Evolutionary conservation across 2,113 vertebrate species (phyloP), one percentile per base, ranked within the genome.

Genomic region (Potamarius usumacintae): DNA sequence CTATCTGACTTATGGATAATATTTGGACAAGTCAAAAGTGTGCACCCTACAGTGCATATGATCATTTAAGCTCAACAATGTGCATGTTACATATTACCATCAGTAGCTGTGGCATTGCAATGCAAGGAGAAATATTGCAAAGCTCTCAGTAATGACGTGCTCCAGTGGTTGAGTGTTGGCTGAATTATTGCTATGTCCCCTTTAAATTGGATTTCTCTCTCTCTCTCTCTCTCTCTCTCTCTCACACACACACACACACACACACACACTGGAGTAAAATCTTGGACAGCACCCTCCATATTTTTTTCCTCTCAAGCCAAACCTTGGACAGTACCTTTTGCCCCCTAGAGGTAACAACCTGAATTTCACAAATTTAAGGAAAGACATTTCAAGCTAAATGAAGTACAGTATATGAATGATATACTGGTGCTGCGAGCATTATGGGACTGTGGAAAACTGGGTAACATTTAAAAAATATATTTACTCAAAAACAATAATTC

Each of bases 151-250:
- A 89, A 89, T 69, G 72, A 89, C 82, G 81, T 53, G 85, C 87
- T 88, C 85, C 82, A 91, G 85, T 85, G 79, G 62, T 52, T 74
- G 83, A 91, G 90, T 85, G 90, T 88, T 30, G 71, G 77, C 83
- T 91, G 90, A 89, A 89, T 91, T 89, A 89, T 89, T 86, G 90
- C 77, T 77, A 67, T 71, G 82, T 89, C 85, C 89, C 84, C 89
- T 91, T 91, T 90, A 91, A 91, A 90, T 88, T 65, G 53, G 78
- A 87, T 85, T 60, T 87, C 82, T 69, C 84, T 88, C 57, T 52
- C 85, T 82, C 74, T 69, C 85, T 60, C 81, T 83, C 58, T 78
- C 48, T 48, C 77, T 76, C 62, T 42, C 84, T 15, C 25, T 25
- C 72, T 20, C 72, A 9, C 69, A n/a, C 27, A 50, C 72, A 22